Evolutionary conservation across 2,113 vertebrate species (phyloP), one percentile per base, ranked within the genome.

Genomic region (Tupaia tana): DNA sequence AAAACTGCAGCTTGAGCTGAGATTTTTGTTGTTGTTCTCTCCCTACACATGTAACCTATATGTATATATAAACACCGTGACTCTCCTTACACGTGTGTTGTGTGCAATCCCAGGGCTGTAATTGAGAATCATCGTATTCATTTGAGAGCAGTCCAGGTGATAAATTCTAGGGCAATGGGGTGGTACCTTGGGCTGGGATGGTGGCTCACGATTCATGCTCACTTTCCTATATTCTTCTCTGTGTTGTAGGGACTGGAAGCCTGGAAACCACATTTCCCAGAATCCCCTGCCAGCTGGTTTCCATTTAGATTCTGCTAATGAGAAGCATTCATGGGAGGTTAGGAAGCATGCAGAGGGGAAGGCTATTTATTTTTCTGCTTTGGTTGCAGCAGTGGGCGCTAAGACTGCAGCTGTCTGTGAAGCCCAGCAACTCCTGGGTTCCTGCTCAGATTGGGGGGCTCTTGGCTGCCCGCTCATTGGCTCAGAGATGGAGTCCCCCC

Each of bases 191-290:
- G 85, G 43, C 88, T 27, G 2, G 66, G 31, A 13, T 14, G 14
- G 16, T 9, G 34, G 77, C 70, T 71, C 74, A 70, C 18, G 31
- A 61, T 56, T 54, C 52, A 63, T n/a, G 16, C 29, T 71, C 9
- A 15, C 63, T 81, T 69, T 31, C 5, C 66, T 27, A 3, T 12
- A 16, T 31, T 78, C 56, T 67, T 20, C 10, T 59, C 58, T 9
- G 15, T 64, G 58, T 31, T 13, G 58, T 16, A 18, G 88, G n/a
- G n/a, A 31, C 67, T n/a, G 29, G 8, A 56, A 70, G 61, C 43
- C 93, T 66, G 4, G 70, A 84, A 97, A 56, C 67, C 69, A 90
- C n/a, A 74, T 84, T 93, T 78, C 93, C 96, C 90, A 97, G 66
- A 90, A 87, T 67, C 89, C 90, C 73, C 86, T 92, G 81, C 71